Evolutionary conservation across 2,888 invertebrate genomes (phyloP).

Genomic region (Rhamphomyia laevipes): DNA sequence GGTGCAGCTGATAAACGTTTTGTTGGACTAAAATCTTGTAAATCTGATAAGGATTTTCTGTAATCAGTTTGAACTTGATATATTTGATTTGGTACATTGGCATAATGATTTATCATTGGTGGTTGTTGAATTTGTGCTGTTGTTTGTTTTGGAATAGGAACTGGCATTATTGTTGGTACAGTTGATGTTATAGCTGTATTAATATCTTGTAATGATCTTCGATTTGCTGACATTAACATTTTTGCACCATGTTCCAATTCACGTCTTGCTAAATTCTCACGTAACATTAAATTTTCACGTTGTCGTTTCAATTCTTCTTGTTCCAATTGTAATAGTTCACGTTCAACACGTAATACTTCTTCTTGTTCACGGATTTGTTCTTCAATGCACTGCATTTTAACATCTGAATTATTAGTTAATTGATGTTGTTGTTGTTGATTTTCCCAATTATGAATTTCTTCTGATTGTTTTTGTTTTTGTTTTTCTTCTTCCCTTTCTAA

Average conservation of each 20-base stretch:
- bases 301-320: constrained; percentile 66
- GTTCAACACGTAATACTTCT: constrained; percentile 66
- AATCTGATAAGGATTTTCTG: constrained; percentile 46
- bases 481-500: constrained; percentile 50
- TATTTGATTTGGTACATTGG: constrained; percentile 25
- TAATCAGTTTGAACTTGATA: constrained; percentile 38
- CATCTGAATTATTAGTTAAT: constrained; percentile 32
- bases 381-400: constrained; percentile 49
- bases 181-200: constrained; percentile 27
- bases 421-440: constrained; percentile 38
- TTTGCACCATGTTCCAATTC: constrained; percentile 39
- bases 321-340: constrained; percentile 63
- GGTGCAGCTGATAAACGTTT: constrained; percentile 35
- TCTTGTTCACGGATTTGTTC: constrained; percentile 55
- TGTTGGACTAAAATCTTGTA: constrained; percentile 36
- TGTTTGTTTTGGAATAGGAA: constrained; percentile 25
- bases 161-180: constrained; percentile 15
- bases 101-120: constrained; percentile 32
- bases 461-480: constrained; percentile 14
- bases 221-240: constrained; percentile 39
- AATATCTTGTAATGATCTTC: constrained; percentile 53
- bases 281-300: constrained; percentile 54
- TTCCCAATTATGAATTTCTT: constrained; percentile 33
- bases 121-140: constrained; percentile 18
- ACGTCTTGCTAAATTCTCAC: constrained; percentile 48